Conservation (phyloP, 1,140 invertebrate species). For the Brevipalpus yothersi region DNA sequence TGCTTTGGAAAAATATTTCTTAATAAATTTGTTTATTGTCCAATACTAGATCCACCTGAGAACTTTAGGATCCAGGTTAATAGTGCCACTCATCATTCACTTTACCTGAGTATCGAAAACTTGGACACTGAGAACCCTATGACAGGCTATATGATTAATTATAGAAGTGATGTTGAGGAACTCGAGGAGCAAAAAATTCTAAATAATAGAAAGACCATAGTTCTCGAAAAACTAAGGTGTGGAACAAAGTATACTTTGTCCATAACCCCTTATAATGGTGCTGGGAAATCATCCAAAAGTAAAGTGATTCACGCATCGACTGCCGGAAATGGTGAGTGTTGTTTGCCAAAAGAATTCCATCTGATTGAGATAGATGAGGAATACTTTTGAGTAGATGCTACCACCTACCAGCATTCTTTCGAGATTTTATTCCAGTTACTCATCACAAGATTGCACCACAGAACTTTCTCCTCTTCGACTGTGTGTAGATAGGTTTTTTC, state of each 20-base stretch:
- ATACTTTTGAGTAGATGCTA: no score
- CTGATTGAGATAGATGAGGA: not conserved
- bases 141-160: constrained; percentile 21
- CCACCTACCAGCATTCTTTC: no score
- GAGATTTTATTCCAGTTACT: no score
- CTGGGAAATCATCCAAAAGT: constrained; percentile 18
- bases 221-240: constrained; percentile 42
- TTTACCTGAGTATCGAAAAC: constrained; percentile 17
- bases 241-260: constrained; percentile 33
- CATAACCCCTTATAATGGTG: constrained; percentile 18
- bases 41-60: not conserved
- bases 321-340: constrained; percentile 19
- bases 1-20: not conserved
- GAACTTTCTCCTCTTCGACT: no score
- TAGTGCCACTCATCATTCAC: constrained; percentile 11
- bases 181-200: constrained; percentile 25
- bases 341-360: not conserved
- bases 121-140: constrained; percentile 14
- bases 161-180: constrained; percentile 26
- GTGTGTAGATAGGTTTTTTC: not conserved
- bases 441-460: no score
- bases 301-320: constrained; percentile 18
- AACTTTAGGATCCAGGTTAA: not conserved
- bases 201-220: constrained; percentile 16
- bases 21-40: not conserved